Conservation (phyloP, 2,797 vertebrate species). For the Cirrhinus mrigala region DNA sequence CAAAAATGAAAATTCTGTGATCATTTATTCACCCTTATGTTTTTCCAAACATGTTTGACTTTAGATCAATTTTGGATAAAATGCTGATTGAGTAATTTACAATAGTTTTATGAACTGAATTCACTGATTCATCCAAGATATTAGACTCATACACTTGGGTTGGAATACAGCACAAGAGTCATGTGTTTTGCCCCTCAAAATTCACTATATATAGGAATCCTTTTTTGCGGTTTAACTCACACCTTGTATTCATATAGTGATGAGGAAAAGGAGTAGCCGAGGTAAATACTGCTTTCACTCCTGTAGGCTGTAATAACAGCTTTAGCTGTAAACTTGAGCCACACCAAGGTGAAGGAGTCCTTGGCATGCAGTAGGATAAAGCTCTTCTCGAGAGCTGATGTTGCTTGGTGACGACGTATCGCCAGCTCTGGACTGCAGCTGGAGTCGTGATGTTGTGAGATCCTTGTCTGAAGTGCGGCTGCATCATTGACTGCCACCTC, state of each 20-base stretch:
- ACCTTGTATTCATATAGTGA: neutral
- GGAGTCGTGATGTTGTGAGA: neutral
- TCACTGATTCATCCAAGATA: neutral
- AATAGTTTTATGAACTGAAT: neutral
- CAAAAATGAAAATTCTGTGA: neutral
- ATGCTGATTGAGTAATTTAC: neutral
- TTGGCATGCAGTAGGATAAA: conserved; percentile 27
- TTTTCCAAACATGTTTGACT: neutral
- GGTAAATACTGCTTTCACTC: neutral
- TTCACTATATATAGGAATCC: neutral
- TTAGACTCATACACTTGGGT: neutral
- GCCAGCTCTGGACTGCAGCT: neutral
- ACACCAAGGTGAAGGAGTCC: conserved; percentile 24
- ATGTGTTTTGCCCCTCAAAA: neutral
- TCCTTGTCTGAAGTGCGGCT: conserved; percentile 17
- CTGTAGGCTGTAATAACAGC: neutral
- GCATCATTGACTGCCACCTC: neutral
- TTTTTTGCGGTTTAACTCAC: neutral
- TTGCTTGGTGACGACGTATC: conserved; percentile 46
- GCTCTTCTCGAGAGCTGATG: conserved; percentile 35
- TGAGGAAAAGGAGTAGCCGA: neutral
- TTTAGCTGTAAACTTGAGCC: neutral
- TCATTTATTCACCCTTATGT: neutral
- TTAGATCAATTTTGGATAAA: neutral
- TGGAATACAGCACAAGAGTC: neutral